A percentile compares a stretch with the other conserved stretches of the same genome.
phyloP scores from a whole-genome alignment of 2,888 invertebrate genomes.

The Drosophila melanosoma region DNA sequence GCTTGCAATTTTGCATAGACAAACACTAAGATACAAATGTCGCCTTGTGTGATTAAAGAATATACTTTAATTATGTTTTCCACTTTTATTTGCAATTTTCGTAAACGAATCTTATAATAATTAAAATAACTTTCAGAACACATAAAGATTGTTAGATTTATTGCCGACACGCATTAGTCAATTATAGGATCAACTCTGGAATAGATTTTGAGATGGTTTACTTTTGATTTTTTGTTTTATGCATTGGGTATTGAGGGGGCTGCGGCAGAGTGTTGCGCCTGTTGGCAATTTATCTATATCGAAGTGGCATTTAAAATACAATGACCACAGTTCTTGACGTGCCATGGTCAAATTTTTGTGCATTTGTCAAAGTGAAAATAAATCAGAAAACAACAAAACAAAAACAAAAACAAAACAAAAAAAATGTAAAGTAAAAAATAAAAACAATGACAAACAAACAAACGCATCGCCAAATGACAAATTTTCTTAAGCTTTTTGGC shows the following conservation, averaged over 20 bases:
- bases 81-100: neutral
- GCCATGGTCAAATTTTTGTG: conserved; percentile 79
- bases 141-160: conserved; percentile 4
- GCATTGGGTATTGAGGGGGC: neutral
- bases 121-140: conserved; percentile 27
- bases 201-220: conserved; percentile 14
- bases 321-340: conserved; percentile 77
- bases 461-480: conserved; percentile 66
- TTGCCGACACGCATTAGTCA: conserved; percentile 25
- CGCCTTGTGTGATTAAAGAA: neutral
- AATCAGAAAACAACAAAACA: conserved; percentile 62
- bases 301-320: conserved; percentile 74
- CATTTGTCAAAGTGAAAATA: conserved; percentile 77
- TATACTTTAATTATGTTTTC: neutral
- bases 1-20: neutral
- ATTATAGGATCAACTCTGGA: conserved; percentile 21
- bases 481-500: conserved; percentile 59
- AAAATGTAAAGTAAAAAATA: conserved; percentile 19
- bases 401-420: conserved; percentile 12
- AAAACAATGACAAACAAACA: conserved; percentile 61
- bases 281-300: conserved; percentile 72
- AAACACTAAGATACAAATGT: neutral
- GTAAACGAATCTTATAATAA: conserved; percentile 2
- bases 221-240: neutral
- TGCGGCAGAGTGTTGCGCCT: conserved; percentile 46